Base-by-base conservation (phyloP, 2,888 invertebrate species). In the Smittia sp. region DNA sequence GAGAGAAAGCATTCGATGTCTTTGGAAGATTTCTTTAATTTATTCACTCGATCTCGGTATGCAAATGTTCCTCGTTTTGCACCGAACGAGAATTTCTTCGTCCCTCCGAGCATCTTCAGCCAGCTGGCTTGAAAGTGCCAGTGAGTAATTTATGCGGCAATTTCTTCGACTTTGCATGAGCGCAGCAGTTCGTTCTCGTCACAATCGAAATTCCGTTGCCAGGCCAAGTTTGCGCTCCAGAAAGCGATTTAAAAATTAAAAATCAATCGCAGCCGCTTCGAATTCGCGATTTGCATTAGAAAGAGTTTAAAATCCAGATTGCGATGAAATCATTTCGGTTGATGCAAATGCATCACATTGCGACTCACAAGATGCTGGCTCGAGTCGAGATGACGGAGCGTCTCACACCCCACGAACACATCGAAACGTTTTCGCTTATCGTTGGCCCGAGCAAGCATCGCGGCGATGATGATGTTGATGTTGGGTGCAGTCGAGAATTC, bases 231-330 rank as follows among this genome's bases (percentile, higher is more conserved):
- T 58, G 20, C 22, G 54, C 54, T n/a, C n/a, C 15, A n/a, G 18
- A 54, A 58, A 58, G 58, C 41, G 39, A 67, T 67, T 67, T 67
- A 67, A 67, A 67, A 67, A 67, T 67, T 67, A 67, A 67, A 67
- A 39, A 20, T 67, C 41, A 41, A 25, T 22, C 46, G n/a, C 6
- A 46, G 11, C 46, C n/a, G 11, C 3, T 32, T 32, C 32, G 15
- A 15, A 46, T 46, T 46, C 11, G 46, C 46, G n/a, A 67, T 67
- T 67, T 67, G 41, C 67, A 67, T 67, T 4, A 41, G 32, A 11
- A 20, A 46, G 46, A 46, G 46, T 46, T 46, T 46, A 46, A 46
- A 46, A 46, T n/a, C 15, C 46, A 11, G n/a, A n/a, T 3, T 46
- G n/a, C 3, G 32, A 32, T 13, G n/a, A n/a, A 11, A 46, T 2